A percentile compares a stretch with the other conserved stretches of the same genome.
Evolutionary conservation across 1,140 invertebrate species (phyloP).

Genomic region (Drosophila leontia): DNA sequence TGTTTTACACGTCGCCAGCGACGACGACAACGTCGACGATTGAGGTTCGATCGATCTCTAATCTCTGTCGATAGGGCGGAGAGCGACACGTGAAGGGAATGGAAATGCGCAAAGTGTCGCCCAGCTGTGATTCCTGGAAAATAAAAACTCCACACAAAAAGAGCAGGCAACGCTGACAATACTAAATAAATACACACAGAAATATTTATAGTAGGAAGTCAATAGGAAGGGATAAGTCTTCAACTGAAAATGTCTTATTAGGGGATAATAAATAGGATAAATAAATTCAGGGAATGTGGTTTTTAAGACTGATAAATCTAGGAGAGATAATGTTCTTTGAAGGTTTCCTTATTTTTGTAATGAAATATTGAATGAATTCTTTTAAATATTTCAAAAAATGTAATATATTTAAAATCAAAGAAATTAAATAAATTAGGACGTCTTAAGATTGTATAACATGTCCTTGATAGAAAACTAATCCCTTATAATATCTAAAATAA

Average conservation of each 20-base stretch:
- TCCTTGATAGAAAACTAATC: no score
- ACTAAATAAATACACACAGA: constrained; percentile 6
- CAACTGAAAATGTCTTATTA: not conserved
- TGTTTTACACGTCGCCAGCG: constrained; percentile 57
- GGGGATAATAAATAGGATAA: not conserved
- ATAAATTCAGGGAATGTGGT: not conserved
- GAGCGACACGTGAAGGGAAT: constrained; percentile 64
- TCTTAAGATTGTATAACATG: no score
- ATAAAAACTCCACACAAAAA: constrained; percentile 5
- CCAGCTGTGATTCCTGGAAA: constrained; percentile 57
- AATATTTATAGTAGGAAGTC: not conserved
- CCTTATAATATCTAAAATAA: no score
- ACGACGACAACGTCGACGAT: constrained; percentile 29
- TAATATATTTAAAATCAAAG: no score
- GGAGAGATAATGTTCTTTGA: no score
- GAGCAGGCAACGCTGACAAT: constrained; percentile 13
- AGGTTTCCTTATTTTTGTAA: no score
- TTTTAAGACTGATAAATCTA: no score
- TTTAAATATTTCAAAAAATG: no score
- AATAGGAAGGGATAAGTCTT: not conserved
- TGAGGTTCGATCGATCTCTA: constrained; percentile 47
- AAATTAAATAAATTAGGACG: no score
- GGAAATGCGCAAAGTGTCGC: constrained; percentile 56
- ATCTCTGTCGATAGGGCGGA: constrained; percentile 54
- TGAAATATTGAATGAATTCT: no score